A percentile compares a stretch with the other conserved stretches of the same genome.
phyloP scores from a whole-genome alignment of 2,888 invertebrate genomes.

The Lasioglossum morio region DNA sequence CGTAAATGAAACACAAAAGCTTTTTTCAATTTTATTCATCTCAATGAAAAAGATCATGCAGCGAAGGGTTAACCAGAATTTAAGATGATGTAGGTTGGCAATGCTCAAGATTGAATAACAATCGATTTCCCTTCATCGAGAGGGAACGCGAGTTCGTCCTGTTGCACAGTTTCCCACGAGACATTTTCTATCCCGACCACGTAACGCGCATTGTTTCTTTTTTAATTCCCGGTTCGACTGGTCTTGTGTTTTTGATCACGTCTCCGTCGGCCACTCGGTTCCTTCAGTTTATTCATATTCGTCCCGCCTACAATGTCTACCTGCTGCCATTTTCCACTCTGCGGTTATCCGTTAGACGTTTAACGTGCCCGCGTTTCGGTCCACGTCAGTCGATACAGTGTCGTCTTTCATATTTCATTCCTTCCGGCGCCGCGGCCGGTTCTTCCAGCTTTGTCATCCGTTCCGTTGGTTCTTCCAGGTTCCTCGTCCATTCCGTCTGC shows the following conservation, averaged over 20 bases:
- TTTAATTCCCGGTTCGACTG: not conserved
- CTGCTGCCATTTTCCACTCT: slow-evolving; percentile 5
- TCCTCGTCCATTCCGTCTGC: slow-evolving; percentile 6
- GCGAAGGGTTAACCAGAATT: no score
- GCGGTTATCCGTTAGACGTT: not conserved
- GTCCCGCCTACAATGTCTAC: not conserved
- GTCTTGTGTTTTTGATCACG: slow-evolving; percentile 13
- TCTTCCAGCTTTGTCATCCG: slow-evolving; percentile 22
- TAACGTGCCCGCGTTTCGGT: slow-evolving; percentile 2
- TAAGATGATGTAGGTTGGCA: not conserved
- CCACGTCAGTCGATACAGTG: slow-evolving; percentile 39
- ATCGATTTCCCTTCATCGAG: not conserved
- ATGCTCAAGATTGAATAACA: not conserved
- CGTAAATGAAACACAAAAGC: no score
- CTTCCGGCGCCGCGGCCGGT: slow-evolving; percentile 8
- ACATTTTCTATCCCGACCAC: not conserved
- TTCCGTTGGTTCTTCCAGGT: slow-evolving; percentile 9
- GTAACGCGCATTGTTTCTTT: not conserved
- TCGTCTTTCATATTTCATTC: slow-evolving; percentile 47
- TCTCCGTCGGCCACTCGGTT: slow-evolving; percentile 7
- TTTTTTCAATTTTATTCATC: no score
- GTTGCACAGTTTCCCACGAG: not conserved
- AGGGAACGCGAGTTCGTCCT: not conserved
- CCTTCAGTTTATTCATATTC: not conserved
- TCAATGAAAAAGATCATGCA: no score